Percentiles rank a stretch among this genome's conserved stretches.
These are phyloP conservation scores for Smutsia gigantea DNA, from an alignment of 2,797 vertebrate species.

Conservation along the genomic window DNA sequence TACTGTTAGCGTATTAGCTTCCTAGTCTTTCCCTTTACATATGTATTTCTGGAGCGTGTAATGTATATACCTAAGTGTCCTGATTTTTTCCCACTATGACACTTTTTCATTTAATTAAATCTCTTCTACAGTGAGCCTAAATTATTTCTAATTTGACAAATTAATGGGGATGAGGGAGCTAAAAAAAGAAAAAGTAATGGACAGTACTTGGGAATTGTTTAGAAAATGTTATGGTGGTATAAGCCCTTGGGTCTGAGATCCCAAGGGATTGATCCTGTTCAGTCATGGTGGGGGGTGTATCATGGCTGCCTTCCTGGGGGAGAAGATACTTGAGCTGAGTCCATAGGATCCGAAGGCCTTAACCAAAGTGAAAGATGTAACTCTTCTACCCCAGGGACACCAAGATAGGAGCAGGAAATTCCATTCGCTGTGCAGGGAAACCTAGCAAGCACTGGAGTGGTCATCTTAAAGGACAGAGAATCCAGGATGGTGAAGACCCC, in stretches of 20 bases:
- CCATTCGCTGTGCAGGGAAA: not conserved
- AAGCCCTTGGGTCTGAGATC: not conserved
- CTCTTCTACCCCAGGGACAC: not conserved
- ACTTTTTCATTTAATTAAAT: not conserved
- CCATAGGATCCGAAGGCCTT: not conserved
- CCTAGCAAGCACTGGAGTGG: not conserved
- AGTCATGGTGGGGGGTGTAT: not conserved
- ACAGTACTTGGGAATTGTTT: not conserved
- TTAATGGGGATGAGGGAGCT: too few species aligned
- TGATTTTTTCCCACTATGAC: not conserved
- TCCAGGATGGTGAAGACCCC: not conserved
- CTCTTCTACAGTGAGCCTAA: not conserved
- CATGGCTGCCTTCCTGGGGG: not conserved
- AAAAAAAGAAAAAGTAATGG: not conserved
- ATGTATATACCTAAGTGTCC: not conserved
- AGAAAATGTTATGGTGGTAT: not conserved
- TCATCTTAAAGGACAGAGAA: not conserved
- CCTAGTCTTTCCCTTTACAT: not conserved
- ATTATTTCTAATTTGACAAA: not conserved
- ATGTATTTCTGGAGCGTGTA: not conserved
- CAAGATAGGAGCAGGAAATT: not conserved
- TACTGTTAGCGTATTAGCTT: accelerated
- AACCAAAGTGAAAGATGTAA: not conserved
- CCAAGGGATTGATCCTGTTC: not conserved
- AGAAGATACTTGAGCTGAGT: not conserved